phyloP scores from a whole-genome alignment of 2,888 invertebrate genomes.

The Acanthococcus lagerstroemiae region DNA sequence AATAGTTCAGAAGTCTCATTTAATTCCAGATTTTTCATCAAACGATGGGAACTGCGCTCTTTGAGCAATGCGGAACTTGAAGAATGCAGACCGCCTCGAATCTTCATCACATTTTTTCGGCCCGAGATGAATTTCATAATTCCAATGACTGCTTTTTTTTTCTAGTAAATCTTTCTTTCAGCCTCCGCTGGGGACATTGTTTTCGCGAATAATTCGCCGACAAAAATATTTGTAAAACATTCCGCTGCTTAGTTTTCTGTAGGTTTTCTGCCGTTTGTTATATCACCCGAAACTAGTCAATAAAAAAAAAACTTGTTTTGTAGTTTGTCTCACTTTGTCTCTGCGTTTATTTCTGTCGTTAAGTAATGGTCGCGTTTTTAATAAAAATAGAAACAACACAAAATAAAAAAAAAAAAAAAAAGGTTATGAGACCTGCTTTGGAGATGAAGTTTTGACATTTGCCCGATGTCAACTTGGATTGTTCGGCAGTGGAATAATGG shows the following conservation, averaged over 20 bases:
- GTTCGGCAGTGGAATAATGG: too few relatives aligned
- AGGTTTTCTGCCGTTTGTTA: constrained; percentile 22
- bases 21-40: constrained; percentile 7
- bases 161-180: background rate
- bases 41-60: constrained; percentile 23
- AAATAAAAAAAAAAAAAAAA: background rate
- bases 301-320: constrained; percentile 6
- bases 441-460: too few relatives aligned
- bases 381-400: too few relatives aligned
- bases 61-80: constrained; percentile 27
- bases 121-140: constrained; percentile 27
- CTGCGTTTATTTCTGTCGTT: background rate
- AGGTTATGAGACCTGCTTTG: background rate
- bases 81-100: constrained; percentile 30
- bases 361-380: background rate
- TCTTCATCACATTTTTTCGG: constrained; percentile 27
- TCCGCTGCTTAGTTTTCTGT: constrained; percentile 8
- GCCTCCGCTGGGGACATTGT: constrained; percentile 16
- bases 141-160: constrained; percentile 23
- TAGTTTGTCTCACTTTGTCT: background rate
- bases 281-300: constrained; percentile 24
- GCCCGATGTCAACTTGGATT: too few relatives aligned
- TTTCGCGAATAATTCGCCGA: constrained; percentile 29
- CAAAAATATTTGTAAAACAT: constrained; percentile 19
- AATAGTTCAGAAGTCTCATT: background rate